These are phyloP conservation scores for Calliopsis andreniformis DNA, from an alignment of 1,140 invertebrate genomes.

Conservation along the genomic window DNA sequence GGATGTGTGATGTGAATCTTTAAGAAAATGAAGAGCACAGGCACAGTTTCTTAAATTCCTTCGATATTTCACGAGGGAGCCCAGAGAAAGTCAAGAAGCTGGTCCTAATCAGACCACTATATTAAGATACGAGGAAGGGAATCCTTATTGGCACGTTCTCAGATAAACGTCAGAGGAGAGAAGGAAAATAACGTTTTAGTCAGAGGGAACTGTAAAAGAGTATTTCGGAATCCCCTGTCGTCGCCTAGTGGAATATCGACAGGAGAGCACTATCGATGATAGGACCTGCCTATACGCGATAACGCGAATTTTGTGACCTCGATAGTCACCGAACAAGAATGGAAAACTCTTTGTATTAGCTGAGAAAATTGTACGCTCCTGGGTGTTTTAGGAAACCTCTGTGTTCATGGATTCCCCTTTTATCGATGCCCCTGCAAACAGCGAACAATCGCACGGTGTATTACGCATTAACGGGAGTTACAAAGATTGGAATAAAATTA, in stretches of 20 bases:
- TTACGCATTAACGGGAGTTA: background rate
- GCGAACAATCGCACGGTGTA: constrained; percentile 12
- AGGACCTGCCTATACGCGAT: background rate
- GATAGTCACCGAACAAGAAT: constrained; percentile 17
- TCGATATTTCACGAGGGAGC: background rate
- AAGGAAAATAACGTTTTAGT: constrained; percentile 5
- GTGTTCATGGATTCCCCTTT: background rate
- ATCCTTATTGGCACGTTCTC: constrained; percentile 17
- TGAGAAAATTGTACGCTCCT: too few relatives aligned
- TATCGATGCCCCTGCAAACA: background rate
- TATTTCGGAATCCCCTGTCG: constrained; percentile 36
- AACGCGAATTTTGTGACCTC: constrained; percentile 31
- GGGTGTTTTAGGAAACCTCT: background rate
- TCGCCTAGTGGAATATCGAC: constrained; percentile 23
- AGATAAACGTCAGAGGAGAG: constrained; percentile 30
- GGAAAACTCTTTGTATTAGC: too few relatives aligned
- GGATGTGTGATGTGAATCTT: too few relatives aligned
- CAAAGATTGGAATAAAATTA: constrained; percentile 38
- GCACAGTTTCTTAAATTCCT: too few relatives aligned
- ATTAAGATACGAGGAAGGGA: constrained; percentile 17
- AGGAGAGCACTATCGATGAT: constrained; percentile 31
- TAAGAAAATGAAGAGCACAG: too few relatives aligned
- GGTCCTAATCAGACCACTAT: background rate
- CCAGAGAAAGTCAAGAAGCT: background rate
- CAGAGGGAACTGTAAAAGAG: background rate